These are phyloP conservation scores for Luperina testacea DNA, from an alignment of 2,888 invertebrate genomes.

Conservation along the genomic window DNA sequence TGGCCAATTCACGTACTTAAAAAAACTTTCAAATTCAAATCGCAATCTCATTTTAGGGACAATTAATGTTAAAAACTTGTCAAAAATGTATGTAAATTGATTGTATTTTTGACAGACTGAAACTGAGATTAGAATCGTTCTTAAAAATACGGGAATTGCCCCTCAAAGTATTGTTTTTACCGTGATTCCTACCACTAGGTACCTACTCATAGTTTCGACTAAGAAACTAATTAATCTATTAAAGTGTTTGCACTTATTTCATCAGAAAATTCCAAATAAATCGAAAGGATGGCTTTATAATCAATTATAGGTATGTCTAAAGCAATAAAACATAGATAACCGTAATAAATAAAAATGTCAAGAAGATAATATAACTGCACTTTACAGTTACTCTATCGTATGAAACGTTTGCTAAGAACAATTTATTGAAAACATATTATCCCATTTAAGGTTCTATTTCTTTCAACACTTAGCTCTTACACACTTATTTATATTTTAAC, in stretches of 20 bases:
- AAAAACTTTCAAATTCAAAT: too few species aligned
- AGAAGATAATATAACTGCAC: constrained; percentile 36
- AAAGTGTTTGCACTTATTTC: background rate
- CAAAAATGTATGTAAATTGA: too few species aligned
- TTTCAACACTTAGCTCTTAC: constrained; percentile 8
- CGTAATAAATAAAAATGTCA: constrained; percentile 37
- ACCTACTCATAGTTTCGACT: too few species aligned
- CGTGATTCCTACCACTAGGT: background rate
- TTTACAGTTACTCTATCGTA: constrained; percentile 31
- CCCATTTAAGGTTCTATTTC: constrained; percentile 14
- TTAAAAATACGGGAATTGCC: too few species aligned
- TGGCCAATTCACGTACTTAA: too few species aligned
- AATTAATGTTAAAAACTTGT: too few species aligned
- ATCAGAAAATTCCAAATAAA: background rate
- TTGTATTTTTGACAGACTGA: too few species aligned
- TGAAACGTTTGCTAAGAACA: constrained; percentile 27
- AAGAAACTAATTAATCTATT: background rate
- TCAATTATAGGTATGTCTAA: background rate
- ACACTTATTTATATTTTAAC: background rate
- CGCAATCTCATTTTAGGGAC: too few species aligned
- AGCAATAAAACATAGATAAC: constrained; percentile 28
- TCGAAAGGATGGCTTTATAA: background rate
- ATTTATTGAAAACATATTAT: constrained; percentile 19
- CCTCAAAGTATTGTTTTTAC: too few species aligned
- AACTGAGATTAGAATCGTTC: too few species aligned